phyloP scores from a whole-genome alignment of 2,797 vertebrate genomes.

The Chiroxiphia lanceolata region DNA sequence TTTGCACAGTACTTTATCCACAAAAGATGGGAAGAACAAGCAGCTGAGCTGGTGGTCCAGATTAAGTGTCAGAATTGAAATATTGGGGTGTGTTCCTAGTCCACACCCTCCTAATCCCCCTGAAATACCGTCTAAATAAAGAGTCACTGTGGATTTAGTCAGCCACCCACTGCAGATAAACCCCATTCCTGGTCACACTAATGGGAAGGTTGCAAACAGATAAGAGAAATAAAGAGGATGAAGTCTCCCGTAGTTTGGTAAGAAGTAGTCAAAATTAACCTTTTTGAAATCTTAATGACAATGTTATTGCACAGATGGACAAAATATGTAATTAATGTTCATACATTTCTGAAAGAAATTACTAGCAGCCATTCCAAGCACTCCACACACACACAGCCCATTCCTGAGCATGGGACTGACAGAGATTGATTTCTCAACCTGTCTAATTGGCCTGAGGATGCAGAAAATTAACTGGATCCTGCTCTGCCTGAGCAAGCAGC shows the following conservation, averaged over 20 bases:
- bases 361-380: not conserved
- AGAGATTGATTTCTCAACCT: not conserved
- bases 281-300: not conserved
- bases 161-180: not conserved
- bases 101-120: not conserved
- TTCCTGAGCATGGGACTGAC: not conserved
- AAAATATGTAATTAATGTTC: not conserved
- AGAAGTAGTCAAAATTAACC: not conserved
- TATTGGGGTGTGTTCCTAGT: not conserved
- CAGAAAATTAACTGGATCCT: slow-evolving; percentile 4
- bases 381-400: not conserved
- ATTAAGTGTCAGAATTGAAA: not conserved
- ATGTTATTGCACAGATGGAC: not conserved
- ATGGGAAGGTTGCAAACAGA: not conserved
- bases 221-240: not conserved
- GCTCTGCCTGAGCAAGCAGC: not conserved
- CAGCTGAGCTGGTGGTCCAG: not conserved
- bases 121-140: slow-evolving; percentile 28
- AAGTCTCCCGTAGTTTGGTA: not conserved
- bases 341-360: not conserved
- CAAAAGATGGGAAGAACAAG: not conserved
- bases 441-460: not conserved
- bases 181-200: not conserved
- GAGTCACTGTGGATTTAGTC: not conserved
- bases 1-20: not conserved